Evolutionary conservation across 2,888 invertebrate genomes (phyloP).

Genomic region (Temnothorax ravouxi): DNA sequence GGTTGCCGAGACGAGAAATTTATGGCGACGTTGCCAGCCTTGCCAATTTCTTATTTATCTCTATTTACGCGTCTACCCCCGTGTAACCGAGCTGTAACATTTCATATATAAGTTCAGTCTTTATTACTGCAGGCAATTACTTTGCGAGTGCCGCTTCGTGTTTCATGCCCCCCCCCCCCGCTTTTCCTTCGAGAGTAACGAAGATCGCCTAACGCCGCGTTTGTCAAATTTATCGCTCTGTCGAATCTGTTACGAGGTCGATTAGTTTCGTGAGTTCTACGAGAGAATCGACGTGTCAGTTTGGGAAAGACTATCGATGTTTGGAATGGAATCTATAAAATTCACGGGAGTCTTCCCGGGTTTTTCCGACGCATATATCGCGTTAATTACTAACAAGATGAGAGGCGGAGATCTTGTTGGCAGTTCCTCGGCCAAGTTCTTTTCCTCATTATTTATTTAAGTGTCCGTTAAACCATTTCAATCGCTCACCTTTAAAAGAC

Average conservation of each 20-base stretch:
- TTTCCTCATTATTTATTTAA: constrained; percentile 52
- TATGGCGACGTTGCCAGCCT: background rate
- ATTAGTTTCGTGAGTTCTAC: constrained; percentile 24
- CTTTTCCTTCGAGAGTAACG: background rate
- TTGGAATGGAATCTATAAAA: background rate
- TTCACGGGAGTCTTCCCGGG: background rate
- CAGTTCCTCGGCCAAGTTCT: background rate
- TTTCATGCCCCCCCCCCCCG: background rate
- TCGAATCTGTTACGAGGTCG: background rate
- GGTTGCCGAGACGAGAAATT: background rate
- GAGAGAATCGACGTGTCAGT: background rate
- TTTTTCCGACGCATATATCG: background rate
- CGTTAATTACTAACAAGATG: constrained; percentile 47
- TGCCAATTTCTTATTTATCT: constrained; percentile 48
- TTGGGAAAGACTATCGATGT: background rate
- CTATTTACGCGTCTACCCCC: constrained; percentile 7
- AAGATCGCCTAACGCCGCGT: background rate
- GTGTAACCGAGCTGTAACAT: background rate
- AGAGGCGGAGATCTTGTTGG: background rate
- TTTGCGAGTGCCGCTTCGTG: background rate
- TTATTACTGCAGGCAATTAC: background rate
- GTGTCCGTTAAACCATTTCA: constrained; percentile 47
- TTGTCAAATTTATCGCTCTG: constrained; percentile 8
- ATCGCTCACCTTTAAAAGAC: constrained; percentile 51
- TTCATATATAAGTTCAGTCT: constrained; percentile 2